Conservation (phyloP, 2,888 invertebrate species). For the Ichneumoninae sp. region DNA sequence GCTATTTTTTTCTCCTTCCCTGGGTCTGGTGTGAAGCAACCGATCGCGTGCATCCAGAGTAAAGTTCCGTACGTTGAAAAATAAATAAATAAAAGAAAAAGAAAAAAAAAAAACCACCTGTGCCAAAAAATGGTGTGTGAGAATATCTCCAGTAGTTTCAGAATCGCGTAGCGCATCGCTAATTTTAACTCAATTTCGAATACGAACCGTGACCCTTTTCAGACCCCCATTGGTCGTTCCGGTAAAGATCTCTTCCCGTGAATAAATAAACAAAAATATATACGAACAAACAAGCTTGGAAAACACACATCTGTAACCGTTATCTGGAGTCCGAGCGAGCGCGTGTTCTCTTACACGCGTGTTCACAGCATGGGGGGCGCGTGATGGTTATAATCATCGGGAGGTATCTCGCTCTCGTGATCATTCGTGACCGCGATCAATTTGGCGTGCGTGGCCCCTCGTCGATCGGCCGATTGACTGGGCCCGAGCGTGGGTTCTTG, state of each 20-base stretch:
- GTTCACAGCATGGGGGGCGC: constrained; percentile 41
- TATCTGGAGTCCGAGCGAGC: constrained; percentile 21
- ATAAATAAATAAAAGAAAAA: constrained; percentile 24
- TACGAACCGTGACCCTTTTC: too few relatives aligned
- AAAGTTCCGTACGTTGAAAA: constrained; percentile 41
- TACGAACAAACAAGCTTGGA: constrained; percentile 33
- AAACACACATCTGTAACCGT: constrained; percentile 43
- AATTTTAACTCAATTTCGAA: too few relatives aligned
- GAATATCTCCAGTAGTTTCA: too few relatives aligned
- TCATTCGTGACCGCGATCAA: constrained; percentile 62
- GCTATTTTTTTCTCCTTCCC: constrained; percentile 40
- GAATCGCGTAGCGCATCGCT: too few relatives aligned
- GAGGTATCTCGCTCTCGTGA: constrained; percentile 22
- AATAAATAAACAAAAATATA: constrained; percentile 31
- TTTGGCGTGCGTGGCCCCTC: constrained; percentile 57
- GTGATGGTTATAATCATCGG: constrained; percentile 42
- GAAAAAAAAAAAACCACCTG: constrained; percentile 12
- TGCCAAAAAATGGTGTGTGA: not conserved
- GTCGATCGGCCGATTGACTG: constrained; percentile 18
- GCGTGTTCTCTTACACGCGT: constrained; percentile 43
- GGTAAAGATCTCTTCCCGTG: too few relatives aligned
- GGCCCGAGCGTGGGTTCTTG: constrained; percentile 31
- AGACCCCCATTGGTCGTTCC: too few relatives aligned
- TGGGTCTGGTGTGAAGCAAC: constrained; percentile 36
- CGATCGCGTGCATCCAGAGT: constrained; percentile 46